Percentiles rank a stretch among this genome's conserved stretches.
Conservation (phyloP, 2,888 invertebrate species). For the Nyleta sp. region DNA sequence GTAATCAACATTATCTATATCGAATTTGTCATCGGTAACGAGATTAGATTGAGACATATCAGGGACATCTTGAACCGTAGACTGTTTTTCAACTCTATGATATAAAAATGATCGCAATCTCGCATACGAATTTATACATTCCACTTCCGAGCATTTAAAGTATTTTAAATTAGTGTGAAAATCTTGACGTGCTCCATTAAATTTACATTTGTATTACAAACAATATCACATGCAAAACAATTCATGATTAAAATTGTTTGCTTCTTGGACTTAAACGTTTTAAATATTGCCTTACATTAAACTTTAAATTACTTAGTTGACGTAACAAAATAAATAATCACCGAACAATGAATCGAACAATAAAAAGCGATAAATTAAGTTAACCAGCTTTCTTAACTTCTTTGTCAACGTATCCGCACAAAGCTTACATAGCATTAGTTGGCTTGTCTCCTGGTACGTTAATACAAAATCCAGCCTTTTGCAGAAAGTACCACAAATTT, state of each 20-base stretch:
- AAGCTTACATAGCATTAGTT: slow-evolving; percentile 7
- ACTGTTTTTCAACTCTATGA: slow-evolving; percentile 16
- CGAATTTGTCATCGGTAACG: neutral
- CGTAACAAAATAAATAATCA: neutral
- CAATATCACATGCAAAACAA: neutral
- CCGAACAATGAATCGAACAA: neutral
- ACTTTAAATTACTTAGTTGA: too few species aligned
- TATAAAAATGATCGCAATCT: slow-evolving; percentile 26
- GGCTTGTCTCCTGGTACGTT: slow-evolving; percentile 8
- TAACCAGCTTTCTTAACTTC: neutral
- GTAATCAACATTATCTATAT: too few species aligned
- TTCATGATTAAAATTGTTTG: slow-evolving; percentile 7
- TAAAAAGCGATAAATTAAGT: neutral
- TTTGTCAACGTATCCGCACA: slow-evolving; percentile 16
- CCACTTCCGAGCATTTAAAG: slow-evolving; percentile 23
- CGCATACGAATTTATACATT: slow-evolving; percentile 29
- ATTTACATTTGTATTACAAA: neutral
- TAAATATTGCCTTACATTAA: too few species aligned
- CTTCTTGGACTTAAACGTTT: too few species aligned
- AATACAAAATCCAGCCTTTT: slow-evolving; percentile 40
- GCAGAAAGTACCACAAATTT: slow-evolving; percentile 45
- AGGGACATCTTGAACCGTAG: too few species aligned
- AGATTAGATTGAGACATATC: too few species aligned
- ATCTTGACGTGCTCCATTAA: slow-evolving; percentile 2
- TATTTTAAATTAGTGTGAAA: neutral